Percentiles rank a stretch among this genome's conserved stretches.
Conservation (phyloP, 2,113 vertebrate genomes). For the Rhizomys pruinosus region DNA sequence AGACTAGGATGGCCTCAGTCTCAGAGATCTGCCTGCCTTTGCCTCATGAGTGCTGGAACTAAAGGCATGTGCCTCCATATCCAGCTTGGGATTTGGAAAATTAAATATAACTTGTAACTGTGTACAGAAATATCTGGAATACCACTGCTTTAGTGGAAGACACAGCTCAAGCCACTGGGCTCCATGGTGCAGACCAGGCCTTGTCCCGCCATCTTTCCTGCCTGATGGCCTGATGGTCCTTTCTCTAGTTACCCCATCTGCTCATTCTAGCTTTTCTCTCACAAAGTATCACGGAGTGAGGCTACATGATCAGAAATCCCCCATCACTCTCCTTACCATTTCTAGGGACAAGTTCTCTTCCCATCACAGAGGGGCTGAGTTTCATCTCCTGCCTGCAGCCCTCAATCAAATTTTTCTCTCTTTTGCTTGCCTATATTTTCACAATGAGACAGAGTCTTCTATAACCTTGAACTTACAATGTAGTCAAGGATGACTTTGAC, state of each 20-base stretch:
- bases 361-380: no score
- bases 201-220: accelerated
- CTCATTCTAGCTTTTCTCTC: no score
- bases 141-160: accelerated
- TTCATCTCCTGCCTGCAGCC: neutral
- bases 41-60: no score
- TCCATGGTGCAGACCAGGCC: accelerated
- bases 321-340: accelerated
- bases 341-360: neutral
- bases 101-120: neutral
- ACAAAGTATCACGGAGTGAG: neutral
- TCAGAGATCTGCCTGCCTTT: no score
- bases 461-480: neutral
- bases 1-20: no score
- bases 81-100: neutral
- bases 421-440: neutral
- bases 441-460: no score
- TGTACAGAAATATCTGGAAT: neutral
- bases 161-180: accelerated
- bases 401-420: neutral
- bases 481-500: neutral
- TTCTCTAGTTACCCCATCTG: neutral
- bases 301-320: no score
- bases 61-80: no score
- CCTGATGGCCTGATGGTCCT: accelerated